These are phyloP conservation scores for Xenopus borealis DNA, from an alignment of 2,113 vertebrate genomes.

Conservation along the genomic window DNA sequence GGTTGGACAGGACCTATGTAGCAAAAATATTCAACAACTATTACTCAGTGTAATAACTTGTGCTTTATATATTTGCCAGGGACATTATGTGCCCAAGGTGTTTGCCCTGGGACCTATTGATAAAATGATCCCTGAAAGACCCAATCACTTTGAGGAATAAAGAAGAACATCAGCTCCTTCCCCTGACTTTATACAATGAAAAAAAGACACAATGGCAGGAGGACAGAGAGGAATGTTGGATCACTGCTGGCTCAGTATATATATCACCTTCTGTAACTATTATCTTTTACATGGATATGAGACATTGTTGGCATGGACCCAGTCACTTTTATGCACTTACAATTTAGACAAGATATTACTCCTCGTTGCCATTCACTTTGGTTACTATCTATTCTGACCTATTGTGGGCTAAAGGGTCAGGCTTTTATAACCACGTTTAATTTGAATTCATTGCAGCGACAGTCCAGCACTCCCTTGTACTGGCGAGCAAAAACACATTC, in stretches of 20 bases:
- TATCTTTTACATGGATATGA: constrained; percentile 33
- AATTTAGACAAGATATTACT: constrained; percentile 31
- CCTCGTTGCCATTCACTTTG: constrained; percentile 34
- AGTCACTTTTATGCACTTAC: constrained; percentile 36
- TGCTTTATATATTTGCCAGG: too few species aligned
- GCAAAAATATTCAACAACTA: too few species aligned
- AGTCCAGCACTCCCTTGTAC: constrained; percentile 1
- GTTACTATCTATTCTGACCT: constrained; percentile 40
- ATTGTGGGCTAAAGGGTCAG: constrained; percentile 16
- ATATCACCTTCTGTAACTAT: constrained; percentile 26
- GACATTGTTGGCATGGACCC: constrained; percentile 18
- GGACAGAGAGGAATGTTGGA: too few species aligned
- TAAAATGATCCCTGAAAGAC: too few species aligned
- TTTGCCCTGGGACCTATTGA: too few species aligned
- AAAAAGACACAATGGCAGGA: too few species aligned
- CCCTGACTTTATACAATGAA: too few species aligned
- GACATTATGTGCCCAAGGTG: too few species aligned
- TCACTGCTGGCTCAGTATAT: background rate
- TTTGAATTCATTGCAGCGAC: constrained; percentile 25
- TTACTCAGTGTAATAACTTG: too few species aligned
- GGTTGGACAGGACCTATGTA: too few species aligned
- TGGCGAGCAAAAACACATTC: background rate
- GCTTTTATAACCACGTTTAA: constrained; percentile 31
- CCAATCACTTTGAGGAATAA: too few species aligned
- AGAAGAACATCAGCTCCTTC: too few species aligned